These are phyloP conservation scores for Xenops minutus DNA, from an alignment of 2,797 vertebrate genomes.

Conservation along the genomic window DNA sequence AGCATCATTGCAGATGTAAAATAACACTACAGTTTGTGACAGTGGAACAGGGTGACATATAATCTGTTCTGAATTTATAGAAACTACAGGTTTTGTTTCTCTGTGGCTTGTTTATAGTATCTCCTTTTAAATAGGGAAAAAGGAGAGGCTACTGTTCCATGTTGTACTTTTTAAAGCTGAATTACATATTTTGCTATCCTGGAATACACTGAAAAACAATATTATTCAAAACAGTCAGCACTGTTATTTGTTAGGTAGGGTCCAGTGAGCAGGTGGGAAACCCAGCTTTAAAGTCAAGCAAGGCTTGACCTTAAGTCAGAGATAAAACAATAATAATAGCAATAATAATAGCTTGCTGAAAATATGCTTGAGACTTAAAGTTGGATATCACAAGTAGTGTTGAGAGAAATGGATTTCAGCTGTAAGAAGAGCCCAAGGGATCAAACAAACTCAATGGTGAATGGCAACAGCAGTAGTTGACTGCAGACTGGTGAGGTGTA, in stretches of 20 bases:
- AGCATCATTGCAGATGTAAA: not conserved
- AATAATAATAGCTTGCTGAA: not conserved
- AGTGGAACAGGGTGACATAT: fast-evolving
- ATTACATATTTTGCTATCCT: not conserved
- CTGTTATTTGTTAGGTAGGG: not conserved
- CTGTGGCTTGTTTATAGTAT: not conserved
- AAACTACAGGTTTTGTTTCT: not conserved
- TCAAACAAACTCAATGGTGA: not conserved
- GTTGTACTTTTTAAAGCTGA: not conserved
- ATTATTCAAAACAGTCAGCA: not conserved
- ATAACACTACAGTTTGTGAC: not conserved
- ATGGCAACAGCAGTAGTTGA: not conserved
- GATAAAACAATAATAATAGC: not conserved
- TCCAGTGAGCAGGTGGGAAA: not conserved
- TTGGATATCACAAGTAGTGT: not conserved
- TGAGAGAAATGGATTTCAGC: not conserved
- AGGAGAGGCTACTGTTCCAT: fast-evolving
- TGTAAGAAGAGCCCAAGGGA: fast-evolving
- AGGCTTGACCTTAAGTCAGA: not conserved
- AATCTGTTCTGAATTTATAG: not conserved
- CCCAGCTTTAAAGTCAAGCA: not conserved
- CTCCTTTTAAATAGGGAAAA: not conserved
- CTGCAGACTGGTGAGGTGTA: not conserved
- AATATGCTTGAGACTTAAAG: not conserved
- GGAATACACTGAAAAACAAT: not conserved